Evolutionary conservation across 2,888 invertebrate species (phyloP).

Genomic region (Leucoma salicis): DNA sequence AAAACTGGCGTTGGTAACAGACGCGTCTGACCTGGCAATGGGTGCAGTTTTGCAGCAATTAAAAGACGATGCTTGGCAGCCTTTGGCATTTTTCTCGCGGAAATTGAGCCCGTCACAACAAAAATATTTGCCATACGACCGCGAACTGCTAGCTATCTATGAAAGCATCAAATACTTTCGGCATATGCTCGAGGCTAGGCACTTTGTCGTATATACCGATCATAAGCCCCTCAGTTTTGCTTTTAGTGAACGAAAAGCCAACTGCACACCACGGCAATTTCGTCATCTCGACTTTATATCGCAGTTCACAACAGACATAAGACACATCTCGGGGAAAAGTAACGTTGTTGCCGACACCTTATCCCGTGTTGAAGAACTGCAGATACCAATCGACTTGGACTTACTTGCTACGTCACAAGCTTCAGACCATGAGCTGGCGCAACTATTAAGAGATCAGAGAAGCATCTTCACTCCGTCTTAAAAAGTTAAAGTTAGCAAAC

Average conservation of each 20-base stretch:
- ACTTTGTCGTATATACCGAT: slow-evolving; percentile 6
- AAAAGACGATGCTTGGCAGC: slow-evolving; percentile 3
- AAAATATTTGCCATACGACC: slow-evolving; percentile 5
- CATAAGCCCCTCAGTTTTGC: slow-evolving; percentile 10
- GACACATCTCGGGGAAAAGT: slow-evolving; percentile 36
- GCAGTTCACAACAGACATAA: slow-evolving; percentile 50
- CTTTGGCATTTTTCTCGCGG: slow-evolving; percentile 6
- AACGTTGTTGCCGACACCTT: slow-evolving; percentile 6
- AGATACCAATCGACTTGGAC: slow-evolving; percentile 1
- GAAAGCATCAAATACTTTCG: slow-evolving; percentile 9
- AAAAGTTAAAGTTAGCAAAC: slow-evolving; percentile 12
- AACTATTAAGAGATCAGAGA: slow-evolving; percentile 9
- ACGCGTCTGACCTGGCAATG: slow-evolving; percentile 9
- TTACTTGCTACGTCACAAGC: slow-evolving; percentile 1
- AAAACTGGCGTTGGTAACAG: slow-evolving; percentile 4
- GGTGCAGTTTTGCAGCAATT: slow-evolving; percentile 4
- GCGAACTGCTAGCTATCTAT: slow-evolving; percentile 12
- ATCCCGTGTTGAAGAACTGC: slow-evolving; percentile 6
- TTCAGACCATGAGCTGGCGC: slow-evolving; percentile 6
- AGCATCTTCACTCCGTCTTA: slow-evolving; percentile 19
- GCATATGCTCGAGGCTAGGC: slow-evolving; percentile 3
- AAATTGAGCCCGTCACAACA: slow-evolving; percentile 1
- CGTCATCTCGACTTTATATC: slow-evolving; percentile 35
- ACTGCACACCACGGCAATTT: slow-evolving; percentile 13
- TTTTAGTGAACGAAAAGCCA: slow-evolving; percentile 3